Evolutionary conservation across 2,797 vertebrate genomes (phyloP).

Genomic region (Gymnopithys bicolor): DNA sequence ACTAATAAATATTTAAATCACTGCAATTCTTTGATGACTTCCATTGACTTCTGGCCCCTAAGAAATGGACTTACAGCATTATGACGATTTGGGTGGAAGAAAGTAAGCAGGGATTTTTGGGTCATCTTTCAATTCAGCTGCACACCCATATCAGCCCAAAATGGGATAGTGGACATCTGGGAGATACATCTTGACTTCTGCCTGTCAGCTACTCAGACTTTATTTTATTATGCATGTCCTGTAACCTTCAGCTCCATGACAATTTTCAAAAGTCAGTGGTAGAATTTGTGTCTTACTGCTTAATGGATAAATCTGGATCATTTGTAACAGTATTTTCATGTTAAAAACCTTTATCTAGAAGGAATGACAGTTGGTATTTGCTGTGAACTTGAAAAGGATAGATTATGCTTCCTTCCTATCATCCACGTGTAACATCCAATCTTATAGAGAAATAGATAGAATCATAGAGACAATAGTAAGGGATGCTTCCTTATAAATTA

Average conservation of each 20-base stretch:
- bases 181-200: background rate
- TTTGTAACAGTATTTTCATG: background rate
- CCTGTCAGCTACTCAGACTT: background rate
- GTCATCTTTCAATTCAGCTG: background rate
- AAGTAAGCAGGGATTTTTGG: background rate
- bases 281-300: background rate
- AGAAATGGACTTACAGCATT: background rate
- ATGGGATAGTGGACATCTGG: background rate
- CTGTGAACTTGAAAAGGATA: background rate
- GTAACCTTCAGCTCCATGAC: background rate
- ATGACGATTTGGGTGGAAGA: accelerated
- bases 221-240: background rate
- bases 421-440: background rate
- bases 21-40: background rate
- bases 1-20: background rate
- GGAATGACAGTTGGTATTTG: background rate
- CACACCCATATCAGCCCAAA: background rate
- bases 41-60: background rate
- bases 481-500: background rate
- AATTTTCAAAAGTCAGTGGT: background rate
- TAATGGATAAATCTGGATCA: background rate
- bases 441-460: background rate
- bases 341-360: background rate
- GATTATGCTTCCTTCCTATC: background rate
- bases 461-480: background rate